Evolutionary conservation across 2,888 invertebrate species (phyloP).

Genomic region (Stegana nigrithorax): DNA sequence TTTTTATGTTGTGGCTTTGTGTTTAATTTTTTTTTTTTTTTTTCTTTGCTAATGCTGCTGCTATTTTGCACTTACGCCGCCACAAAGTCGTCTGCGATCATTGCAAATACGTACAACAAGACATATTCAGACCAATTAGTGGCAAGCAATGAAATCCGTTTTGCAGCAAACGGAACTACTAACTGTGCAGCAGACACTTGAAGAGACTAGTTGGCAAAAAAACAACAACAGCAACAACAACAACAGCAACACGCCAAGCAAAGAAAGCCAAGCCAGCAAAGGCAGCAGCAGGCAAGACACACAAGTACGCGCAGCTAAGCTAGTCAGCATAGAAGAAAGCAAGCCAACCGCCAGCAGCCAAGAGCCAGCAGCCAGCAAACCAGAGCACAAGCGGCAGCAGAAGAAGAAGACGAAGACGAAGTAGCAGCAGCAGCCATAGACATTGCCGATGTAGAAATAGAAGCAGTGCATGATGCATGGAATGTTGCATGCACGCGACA

Average conservation of each 20-base stretch:
- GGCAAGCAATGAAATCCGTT: constrained; percentile 60
- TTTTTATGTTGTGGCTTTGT: constrained; percentile 21
- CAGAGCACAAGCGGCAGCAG: too few relatives aligned
- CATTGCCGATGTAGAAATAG: too few relatives aligned
- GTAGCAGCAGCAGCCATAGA: background rate
- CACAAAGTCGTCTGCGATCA: constrained; percentile 16
- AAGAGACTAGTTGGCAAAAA: constrained; percentile 2
- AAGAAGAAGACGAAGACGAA: too few relatives aligned
- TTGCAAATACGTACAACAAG: constrained; percentile 30
- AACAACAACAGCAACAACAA: background rate
- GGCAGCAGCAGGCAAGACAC: too few relatives aligned
- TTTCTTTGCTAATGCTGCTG: constrained; percentile 32
- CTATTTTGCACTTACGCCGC: constrained; percentile 26
- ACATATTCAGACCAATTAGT: constrained; percentile 60
- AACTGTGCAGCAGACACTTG: constrained; percentile 40
- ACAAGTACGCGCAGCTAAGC: background rate
- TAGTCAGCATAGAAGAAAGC: background rate
- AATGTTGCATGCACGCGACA: constrained; percentile 54
- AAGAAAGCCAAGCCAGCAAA: background rate
- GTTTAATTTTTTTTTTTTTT: too few relatives aligned
- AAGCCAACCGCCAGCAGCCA: too few relatives aligned
- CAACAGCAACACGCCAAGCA: background rate
- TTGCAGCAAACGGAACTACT: constrained; percentile 65
- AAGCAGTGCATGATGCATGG: constrained; percentile 27
- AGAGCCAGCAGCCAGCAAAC: too few relatives aligned